phyloP scores from a whole-genome alignment of 1,140 invertebrate genomes.

The Octopus bimaculoides region DNA sequence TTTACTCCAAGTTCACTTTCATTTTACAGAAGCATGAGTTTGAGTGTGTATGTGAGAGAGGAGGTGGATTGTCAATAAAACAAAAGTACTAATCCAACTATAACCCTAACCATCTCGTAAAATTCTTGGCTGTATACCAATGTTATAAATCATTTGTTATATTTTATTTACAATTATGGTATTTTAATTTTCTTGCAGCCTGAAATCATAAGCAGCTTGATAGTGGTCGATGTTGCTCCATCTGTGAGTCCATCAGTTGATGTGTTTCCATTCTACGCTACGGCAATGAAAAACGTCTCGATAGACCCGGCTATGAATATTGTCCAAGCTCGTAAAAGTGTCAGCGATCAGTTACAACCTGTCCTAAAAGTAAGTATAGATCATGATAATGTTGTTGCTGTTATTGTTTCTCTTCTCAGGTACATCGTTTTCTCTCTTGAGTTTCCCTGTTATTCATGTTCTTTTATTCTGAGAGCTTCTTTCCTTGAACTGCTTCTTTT shows the following conservation, averaged over 20 bases:
- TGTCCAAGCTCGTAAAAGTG: conserved; percentile 22
- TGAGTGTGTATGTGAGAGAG: too few species aligned
- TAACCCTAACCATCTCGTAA: too few species aligned
- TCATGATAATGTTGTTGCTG: background rate
- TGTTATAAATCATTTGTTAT: too few species aligned
- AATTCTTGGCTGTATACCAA: too few species aligned
- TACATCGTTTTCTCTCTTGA: too few species aligned
- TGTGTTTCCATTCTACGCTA: conserved; percentile 67
- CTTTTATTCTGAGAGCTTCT: too few species aligned
- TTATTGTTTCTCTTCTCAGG: background rate
- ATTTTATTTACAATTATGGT: background rate
- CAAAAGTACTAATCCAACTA: too few species aligned
- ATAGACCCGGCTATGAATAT: conserved; percentile 54
- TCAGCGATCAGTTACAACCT: conserved; percentile 21
- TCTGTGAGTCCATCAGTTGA: conserved; percentile 65
- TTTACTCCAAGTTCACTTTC: too few species aligned
- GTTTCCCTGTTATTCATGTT: too few species aligned
- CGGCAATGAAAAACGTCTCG: conserved; percentile 65
- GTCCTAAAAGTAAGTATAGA: conserved; percentile 18
- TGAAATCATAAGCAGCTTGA: conserved; percentile 72
- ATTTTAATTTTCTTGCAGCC: conserved; percentile 61
- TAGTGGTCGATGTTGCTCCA: conserved; percentile 84
- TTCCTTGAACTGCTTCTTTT: too few species aligned
- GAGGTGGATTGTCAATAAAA: too few species aligned
- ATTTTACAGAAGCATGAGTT: too few species aligned